A percentile compares a stretch with the other conserved stretches of the same genome.
phyloP scores from a whole-genome alignment of 64 coral and sea anemone species.

The Orbicella faveolata region DNA sequence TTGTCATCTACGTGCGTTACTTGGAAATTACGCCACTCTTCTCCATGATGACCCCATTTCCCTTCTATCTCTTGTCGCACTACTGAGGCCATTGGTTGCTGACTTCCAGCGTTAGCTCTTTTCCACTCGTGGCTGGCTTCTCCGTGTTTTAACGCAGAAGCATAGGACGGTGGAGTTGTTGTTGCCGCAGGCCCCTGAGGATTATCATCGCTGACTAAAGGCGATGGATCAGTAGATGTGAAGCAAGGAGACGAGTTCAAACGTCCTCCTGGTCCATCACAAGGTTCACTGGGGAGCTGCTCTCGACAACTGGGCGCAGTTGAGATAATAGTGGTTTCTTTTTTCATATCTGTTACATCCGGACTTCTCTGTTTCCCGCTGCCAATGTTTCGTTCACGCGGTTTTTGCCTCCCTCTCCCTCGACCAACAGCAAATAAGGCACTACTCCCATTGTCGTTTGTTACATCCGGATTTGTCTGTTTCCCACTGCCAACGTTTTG shows the following conservation, averaged over 20 bases:
- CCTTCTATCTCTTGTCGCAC: not conserved
- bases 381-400: not conserved
- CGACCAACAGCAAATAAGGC: not conserved
- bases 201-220: not conserved
- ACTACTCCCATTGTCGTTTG: not conserved
- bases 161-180: no score
- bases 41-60: not conserved
- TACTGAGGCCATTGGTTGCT: not conserved
- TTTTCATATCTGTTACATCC: not conserved
- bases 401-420: not conserved
- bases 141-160: no score
- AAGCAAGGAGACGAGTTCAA: no score
- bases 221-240: not conserved
- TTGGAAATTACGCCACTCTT: not conserved
- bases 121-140: no score
- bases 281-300: not conserved
- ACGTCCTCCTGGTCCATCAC: not conserved
- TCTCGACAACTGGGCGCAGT: not conserved
- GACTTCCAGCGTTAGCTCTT: not conserved
- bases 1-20: slow-evolving; percentile 9
- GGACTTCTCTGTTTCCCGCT: not conserved
- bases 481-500: not conserved
- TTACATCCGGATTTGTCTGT: not conserved
- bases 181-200: no score
- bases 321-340: not conserved